phyloP scores from a whole-genome alignment of 1,140 invertebrate genomes.

The Sarcophaga peregrina region DNA sequence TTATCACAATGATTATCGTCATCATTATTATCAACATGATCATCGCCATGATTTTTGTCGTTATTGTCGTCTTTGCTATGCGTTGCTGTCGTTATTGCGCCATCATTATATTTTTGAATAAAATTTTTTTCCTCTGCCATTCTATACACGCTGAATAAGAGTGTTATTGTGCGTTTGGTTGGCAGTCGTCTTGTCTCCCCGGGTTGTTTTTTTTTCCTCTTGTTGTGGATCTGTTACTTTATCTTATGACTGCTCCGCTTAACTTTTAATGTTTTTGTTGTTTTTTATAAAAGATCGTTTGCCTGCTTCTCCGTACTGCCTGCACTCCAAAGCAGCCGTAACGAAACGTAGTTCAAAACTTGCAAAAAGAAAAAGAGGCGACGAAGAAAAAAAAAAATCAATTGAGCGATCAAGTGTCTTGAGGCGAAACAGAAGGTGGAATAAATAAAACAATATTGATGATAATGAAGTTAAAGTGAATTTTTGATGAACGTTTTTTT shows the following conservation, averaged over 20 bases:
- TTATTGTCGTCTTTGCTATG: background rate
- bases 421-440: conserved; percentile 66
- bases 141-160: too few relatives aligned
- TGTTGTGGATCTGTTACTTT: conserved; percentile 9
- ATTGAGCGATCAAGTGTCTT: conserved; percentile 66
- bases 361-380: conserved; percentile 49
- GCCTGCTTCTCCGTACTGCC: too few relatives aligned
- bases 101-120: background rate
- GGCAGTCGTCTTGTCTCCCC: too few relatives aligned
- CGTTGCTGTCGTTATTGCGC: background rate
- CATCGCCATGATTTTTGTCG: background rate
- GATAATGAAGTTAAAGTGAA: conserved; percentile 67
- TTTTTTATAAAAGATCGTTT: too few relatives aligned
- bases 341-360: too few relatives aligned
- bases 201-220: background rate
- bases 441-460: conserved; percentile 67
- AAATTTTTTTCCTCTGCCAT: too few relatives aligned
- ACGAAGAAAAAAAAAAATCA: conserved; percentile 58
- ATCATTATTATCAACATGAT: background rate
- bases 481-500: conserved; percentile 50
- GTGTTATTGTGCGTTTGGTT: too few relatives aligned
- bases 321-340: too few relatives aligned
- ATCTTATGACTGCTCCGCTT: background rate
- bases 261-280: background rate
- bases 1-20: too few relatives aligned